Conservation (phyloP, 2,888 invertebrate genomes). For the Gari tellinella region DNA sequence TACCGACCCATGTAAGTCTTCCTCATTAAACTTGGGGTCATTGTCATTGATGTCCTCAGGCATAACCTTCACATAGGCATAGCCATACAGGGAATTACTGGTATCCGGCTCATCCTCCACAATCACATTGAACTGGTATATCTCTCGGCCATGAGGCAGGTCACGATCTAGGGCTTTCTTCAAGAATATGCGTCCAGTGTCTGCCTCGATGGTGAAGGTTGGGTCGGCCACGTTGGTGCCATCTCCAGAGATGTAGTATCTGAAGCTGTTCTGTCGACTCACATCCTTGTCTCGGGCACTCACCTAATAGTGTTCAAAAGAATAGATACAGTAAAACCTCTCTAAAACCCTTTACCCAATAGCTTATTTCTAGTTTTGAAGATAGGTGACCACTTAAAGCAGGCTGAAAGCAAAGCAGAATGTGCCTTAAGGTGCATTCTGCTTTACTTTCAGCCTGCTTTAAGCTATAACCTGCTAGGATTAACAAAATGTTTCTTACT, state of each 20-base stretch:
- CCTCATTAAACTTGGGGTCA: constrained; percentile 92
- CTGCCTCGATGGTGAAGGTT: constrained; percentile 96
- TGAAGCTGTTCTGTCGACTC: constrained; percentile 97
- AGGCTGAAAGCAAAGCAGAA: too few relatives aligned
- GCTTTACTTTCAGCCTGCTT: too few relatives aligned
- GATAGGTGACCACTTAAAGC: too few relatives aligned
- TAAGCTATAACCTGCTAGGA: too few relatives aligned
- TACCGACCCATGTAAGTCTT: constrained; percentile 87
- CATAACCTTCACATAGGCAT: constrained; percentile 98
- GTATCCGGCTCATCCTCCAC: constrained; percentile 81
- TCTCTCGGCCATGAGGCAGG: constrained; percentile 96
- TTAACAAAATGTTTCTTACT: too few relatives aligned
- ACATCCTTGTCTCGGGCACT: constrained; percentile 98
- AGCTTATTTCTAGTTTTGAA: too few relatives aligned
- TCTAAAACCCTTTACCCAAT: not conserved
- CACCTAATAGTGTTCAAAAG: too few relatives aligned
- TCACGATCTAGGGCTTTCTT: constrained; percentile 96
- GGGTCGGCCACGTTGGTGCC: constrained; percentile 62
- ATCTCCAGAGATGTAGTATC: constrained; percentile 87
- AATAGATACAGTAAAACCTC: too few relatives aligned
- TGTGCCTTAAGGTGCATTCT: too few relatives aligned
- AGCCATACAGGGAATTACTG: constrained; percentile 86
- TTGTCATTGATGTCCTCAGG: constrained; percentile 99
- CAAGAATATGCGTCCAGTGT: constrained; percentile 97
- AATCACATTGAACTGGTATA: constrained; percentile 81